Conservation (phyloP, 2,888 invertebrate species). For the Chrysolina americana region DNA sequence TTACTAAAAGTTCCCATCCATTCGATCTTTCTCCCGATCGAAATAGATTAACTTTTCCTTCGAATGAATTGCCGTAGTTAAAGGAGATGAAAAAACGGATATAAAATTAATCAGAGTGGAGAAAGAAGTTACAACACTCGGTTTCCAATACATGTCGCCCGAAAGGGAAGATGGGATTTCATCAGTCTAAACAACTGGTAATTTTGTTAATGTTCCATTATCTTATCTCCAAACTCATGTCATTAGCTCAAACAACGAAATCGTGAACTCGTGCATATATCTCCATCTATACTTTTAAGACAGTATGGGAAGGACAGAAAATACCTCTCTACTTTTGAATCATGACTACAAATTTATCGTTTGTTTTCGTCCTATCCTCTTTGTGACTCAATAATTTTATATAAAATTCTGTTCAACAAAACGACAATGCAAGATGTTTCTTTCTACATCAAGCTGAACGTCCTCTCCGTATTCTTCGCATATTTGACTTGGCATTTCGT, state of each 20-base stretch:
- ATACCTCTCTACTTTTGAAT: too few species aligned
- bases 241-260: neutral
- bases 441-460: too few species aligned
- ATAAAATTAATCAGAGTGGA: slow-evolving; percentile 43
- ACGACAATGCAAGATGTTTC: too few species aligned
- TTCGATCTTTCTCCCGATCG: slow-evolving; percentile 49
- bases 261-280: too few species aligned
- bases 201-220: slow-evolving; percentile 37
- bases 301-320: too few species aligned
- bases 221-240: slow-evolving; percentile 34
- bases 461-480: too few species aligned
- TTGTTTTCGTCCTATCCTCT: too few species aligned
- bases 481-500: too few species aligned
- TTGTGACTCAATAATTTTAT: too few species aligned
- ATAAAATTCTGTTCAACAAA: too few species aligned
- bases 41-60: slow-evolving; percentile 42
- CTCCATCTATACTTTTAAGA: too few species aligned
- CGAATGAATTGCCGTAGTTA: slow-evolving; percentile 39
- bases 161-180: slow-evolving; percentile 35
- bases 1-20: slow-evolving; percentile 51
- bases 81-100: slow-evolving; percentile 42
- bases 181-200: slow-evolving; percentile 41
- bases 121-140: slow-evolving; percentile 33
- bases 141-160: slow-evolving; percentile 42
- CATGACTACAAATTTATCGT: too few species aligned